Evolutionary conservation across 2,888 invertebrate genomes (phyloP).

Genomic region (Parascotia fuliginaria): DNA sequence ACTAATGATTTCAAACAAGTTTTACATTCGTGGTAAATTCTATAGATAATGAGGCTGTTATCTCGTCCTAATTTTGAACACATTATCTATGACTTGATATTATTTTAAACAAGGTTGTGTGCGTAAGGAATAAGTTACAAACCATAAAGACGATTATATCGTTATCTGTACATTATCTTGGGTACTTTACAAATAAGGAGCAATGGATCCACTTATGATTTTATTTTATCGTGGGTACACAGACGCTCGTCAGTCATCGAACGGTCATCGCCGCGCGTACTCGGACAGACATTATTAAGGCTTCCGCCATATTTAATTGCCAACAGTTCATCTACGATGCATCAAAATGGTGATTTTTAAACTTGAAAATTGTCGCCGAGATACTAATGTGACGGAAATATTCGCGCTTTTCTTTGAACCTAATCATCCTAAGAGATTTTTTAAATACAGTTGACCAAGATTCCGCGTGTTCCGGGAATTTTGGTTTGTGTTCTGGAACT

Average conservation of each 20-base stretch:
- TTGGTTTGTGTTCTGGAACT: conserved; percentile 59
- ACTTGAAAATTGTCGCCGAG: conserved; percentile 68
- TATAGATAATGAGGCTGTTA: too few species aligned
- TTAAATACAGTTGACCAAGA: conserved; percentile 82
- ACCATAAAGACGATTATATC: too few species aligned
- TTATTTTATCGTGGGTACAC: conserved; percentile 18
- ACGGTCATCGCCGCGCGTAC: conserved; percentile 45
- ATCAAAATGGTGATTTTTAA: conserved; percentile 80
- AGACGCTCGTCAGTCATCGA: conserved; percentile 42
- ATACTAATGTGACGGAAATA: conserved; percentile 69
- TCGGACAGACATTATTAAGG: conserved; percentile 31
- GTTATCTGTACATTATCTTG: conserved; percentile 40
- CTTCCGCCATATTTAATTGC: conserved; percentile 44
- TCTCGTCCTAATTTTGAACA: not conserved
- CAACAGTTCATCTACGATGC: conserved; percentile 65
- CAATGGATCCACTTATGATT: conserved; percentile 41
- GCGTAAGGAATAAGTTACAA: too few species aligned
- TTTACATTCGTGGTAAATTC: too few species aligned
- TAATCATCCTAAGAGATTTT: conserved; percentile 80
- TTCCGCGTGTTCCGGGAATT: conserved; percentile 58
- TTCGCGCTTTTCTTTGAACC: conserved; percentile 76
- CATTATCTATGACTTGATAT: too few species aligned
- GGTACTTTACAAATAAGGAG: conserved; percentile 40
- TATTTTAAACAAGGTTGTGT: too few species aligned
- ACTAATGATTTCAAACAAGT: too few species aligned